Evolutionary conservation across 1,140 invertebrate genomes (phyloP), one percentile per base, ranked within the genome.

Genomic region (Habropoda laboriosa): DNA sequence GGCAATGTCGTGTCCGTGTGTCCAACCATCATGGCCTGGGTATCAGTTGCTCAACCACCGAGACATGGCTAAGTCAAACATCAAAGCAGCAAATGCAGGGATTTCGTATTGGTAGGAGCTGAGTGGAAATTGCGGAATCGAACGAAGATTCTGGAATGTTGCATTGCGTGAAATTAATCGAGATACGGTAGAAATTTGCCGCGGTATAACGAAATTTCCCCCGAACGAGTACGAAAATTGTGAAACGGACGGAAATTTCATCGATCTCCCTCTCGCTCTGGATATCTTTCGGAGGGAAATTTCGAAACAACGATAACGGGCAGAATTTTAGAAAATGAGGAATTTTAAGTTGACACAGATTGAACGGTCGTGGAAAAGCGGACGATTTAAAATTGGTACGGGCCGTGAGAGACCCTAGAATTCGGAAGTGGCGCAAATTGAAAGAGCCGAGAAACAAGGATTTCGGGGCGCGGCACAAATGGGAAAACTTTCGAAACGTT

Each of bases 41-140:
- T 66, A 55, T 76, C 38, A 53, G 63, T 76, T 55, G 16, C 38
- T 27, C 42, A 45, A 66, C 30, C 47, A 66, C 27, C 35, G 49
- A 67, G 73, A 57, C 73, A 42, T 10, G 51, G 35, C 8, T 55
- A 75, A 64, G 61, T 32, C 73, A 67, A 55, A 55, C 73, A 76
- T 66, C 61, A 42, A 45, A 76, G 51, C 38, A 45, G 42, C 21
- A 13, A 57, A 57, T 35, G n/a, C n/a, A 55, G 21, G n/a, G 6
- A 53, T 42, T 35, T 51, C 16, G 13, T 24, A 53, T 40, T 18
- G 45, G 16, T 49, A 49, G 8, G 24, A 60, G n/a, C n/a, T n/a
- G n/a, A n/a, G n/a, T n/a, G n/a, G n/a, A n/a, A n/a, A n/a, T n/a
- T n/a, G n/a, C n/a, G n/a, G n/a, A n/a, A n/a, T n/a, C n/a, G n/a